Conservation (phyloP, 2,113 vertebrate genomes). For the crab-eating macaque (Macaca fascicularis) region T2T-MFA8v1.1 NC_088386.1:59599501-59600000, state of each 20-base stretch:
- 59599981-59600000: slow-evolving; percentile 16
- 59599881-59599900: neutral
- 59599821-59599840: neutral
- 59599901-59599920: neutral
- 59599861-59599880: neutral
- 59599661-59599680: neutral
- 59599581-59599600: neutral
- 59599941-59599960: neutral
- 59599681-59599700: neutral
- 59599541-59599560: neutral
- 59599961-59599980: slow-evolving; percentile 3
- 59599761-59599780: neutral
- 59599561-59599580: neutral
- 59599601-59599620: neutral
- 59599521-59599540: neutral
- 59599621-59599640: neutral
- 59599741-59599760: neutral
- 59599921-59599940: neutral
- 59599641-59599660: neutral
- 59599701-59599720: neutral
- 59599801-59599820: neutral
- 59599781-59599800: neutral
- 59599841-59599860: neutral
- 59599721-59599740: neutral
- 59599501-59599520: neutral